Conservation (phyloP, 2,797 vertebrate genomes). For the Nasua narica region DNA sequence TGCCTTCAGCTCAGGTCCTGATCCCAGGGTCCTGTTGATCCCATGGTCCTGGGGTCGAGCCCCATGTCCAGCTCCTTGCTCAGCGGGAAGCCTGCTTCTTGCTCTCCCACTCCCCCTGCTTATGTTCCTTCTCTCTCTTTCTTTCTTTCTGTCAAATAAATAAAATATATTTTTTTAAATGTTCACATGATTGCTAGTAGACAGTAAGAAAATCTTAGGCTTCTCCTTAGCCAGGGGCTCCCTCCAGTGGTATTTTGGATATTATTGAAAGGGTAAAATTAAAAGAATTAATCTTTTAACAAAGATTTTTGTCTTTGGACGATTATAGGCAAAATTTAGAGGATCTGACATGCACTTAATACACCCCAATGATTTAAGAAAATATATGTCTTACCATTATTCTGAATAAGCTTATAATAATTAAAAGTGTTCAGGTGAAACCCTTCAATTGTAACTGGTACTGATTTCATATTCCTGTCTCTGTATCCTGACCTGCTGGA, state of each 20-base stretch:
- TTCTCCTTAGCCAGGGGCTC: conserved; percentile 48
- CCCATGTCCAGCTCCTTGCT: no score
- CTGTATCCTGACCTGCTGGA: not conserved
- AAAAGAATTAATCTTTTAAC: not conserved
- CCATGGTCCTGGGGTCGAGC: no score
- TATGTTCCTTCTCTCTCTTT: no score
- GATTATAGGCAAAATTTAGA: conserved; percentile 1
- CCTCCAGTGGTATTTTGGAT: conserved; percentile 42
- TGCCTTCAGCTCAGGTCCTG: no score
- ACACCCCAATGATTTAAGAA: not conserved
- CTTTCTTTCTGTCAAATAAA: no score
- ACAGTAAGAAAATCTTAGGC: not conserved
- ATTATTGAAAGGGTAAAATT: not conserved
- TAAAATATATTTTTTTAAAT: not conserved
- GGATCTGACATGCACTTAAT: not conserved
- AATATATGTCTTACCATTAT: not conserved
- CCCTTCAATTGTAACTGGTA: not conserved
- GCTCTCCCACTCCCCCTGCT: no score
- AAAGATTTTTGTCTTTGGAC: not conserved
- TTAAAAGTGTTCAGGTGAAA: not conserved
- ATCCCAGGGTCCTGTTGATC: no score
- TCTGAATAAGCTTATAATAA: not conserved
- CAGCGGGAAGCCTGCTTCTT: no score
- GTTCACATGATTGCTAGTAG: not conserved
- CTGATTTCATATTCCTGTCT: not conserved